Conservation (phyloP, 2,113 vertebrate species). For the Dasypus novemcinctus region DNA sequence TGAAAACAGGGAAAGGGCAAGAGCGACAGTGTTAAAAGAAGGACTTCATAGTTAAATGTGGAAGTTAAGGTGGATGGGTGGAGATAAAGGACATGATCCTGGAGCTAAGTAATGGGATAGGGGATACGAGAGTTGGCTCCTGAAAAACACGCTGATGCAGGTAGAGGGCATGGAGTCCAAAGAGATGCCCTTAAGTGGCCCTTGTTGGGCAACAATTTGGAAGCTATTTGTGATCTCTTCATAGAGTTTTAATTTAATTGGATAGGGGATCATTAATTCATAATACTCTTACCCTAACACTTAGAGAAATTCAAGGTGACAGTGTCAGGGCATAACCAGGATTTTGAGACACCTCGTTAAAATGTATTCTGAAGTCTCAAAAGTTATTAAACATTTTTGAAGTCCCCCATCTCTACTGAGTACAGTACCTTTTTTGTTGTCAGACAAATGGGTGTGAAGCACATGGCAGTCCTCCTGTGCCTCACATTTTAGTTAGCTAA, state of each 20-base stretch:
- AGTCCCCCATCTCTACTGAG: conserved; percentile 41
- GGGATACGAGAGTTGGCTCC: too few relatives aligned
- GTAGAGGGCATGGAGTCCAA: neutral
- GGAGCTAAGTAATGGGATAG: neutral
- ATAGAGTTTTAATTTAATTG: conserved; percentile 8
- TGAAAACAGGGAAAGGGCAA: neutral
- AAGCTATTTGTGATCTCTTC: neutral
- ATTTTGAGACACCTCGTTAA: conserved; percentile 54
- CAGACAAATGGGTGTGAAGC: conserved; percentile 62
- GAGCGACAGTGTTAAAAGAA: conserved; percentile 20
- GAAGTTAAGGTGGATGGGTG: neutral
- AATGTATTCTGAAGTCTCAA: conserved; percentile 16
- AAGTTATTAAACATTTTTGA: conserved; percentile 27
- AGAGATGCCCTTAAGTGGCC: neutral
- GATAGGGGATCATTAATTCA: neutral
- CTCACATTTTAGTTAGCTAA: conserved; percentile 73
- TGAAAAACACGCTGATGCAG: neutral
- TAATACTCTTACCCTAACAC: conserved; percentile 4
- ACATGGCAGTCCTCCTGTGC: conserved; percentile 51
- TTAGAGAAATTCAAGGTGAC: conserved; percentile 46
- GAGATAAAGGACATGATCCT: neutral
- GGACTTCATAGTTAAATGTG: neutral
- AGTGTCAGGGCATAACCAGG: conserved; percentile 8
- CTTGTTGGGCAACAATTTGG: neutral
- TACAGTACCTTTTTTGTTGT: conserved; percentile 68